Percentiles rank a stretch among this genome's conserved stretches.
These are phyloP conservation scores for Phoxinus phoxinus DNA, from an alignment of 2,113 vertebrate genomes.

Conservation along the genomic window DNA sequence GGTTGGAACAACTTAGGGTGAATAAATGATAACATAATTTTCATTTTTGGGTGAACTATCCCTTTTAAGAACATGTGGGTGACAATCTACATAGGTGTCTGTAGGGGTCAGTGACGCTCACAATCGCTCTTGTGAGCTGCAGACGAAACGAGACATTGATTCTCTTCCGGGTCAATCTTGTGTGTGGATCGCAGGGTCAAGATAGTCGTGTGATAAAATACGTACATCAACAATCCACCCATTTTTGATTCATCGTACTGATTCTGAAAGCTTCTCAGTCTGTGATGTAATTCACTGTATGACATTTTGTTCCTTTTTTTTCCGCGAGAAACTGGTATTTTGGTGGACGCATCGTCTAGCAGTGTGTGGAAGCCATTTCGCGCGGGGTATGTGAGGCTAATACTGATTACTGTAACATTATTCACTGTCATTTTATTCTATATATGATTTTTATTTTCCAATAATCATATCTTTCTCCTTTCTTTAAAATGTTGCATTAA, in stretches of 20 bases:
- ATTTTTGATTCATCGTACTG: neutral
- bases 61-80: neutral
- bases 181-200: neutral
- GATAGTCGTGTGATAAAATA: neutral
- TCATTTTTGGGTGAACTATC: too few species aligned
- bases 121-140: neutral
- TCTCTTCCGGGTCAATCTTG: slow-evolving; percentile 11
- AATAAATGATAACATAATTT: too few species aligned
- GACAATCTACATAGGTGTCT: neutral
- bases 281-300: slow-evolving; percentile 1
- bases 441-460: neutral
- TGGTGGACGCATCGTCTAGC: slow-evolving; percentile 31
- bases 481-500: neutral
- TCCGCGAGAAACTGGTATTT: slow-evolving; percentile 20
- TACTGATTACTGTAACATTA: too few species aligned
- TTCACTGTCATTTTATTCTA: neutral
- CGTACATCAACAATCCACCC: neutral
- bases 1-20: too few species aligned
- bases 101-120: neutral
- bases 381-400: slow-evolving; percentile 14
- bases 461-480: neutral
- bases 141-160: neutral
- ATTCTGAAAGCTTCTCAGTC: neutral
- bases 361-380: neutral
- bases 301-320: neutral